Conservation (phyloP, 2,113 vertebrate species). For the Austrofundulus limnaeus region DNA sequence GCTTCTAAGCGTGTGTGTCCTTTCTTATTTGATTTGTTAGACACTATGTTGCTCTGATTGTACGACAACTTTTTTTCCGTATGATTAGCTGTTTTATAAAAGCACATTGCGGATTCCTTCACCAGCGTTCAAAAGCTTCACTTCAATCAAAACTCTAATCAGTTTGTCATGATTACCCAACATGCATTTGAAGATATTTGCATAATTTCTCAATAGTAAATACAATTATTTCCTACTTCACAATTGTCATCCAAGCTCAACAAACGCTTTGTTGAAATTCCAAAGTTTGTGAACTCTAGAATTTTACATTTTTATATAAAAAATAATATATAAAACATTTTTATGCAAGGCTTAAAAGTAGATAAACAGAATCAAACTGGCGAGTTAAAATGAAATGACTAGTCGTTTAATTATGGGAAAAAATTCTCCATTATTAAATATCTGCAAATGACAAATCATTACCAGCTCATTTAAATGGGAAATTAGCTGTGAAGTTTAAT, state of each 20-base stretch:
- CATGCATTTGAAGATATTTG: conserved; percentile 39
- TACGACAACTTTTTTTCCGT: conserved; percentile 16
- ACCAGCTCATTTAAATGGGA: too few species aligned
- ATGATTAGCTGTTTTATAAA: conserved; percentile 60
- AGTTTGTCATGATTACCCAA: conserved; percentile 47
- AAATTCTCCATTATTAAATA: too few species aligned
- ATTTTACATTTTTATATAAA: not conserved
- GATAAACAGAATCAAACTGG: not conserved
- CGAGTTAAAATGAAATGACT: too few species aligned
- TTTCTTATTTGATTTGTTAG: conserved; percentile 49
- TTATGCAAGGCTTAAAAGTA: not conserved
- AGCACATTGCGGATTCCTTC: conserved; percentile 33
- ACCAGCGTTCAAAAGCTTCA: conserved; percentile 27
- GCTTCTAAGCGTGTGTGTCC: too few species aligned
- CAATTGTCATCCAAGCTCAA: not conserved
- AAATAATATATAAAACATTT: not conserved
- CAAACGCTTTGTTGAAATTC: not conserved
- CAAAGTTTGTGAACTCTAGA: not conserved
- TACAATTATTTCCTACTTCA: conserved; percentile 22
- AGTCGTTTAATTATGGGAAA: too few species aligned
- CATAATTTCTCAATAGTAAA: conserved; percentile 50
- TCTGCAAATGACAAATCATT: too few species aligned
- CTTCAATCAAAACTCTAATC: conserved; percentile 54
- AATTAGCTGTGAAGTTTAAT: too few species aligned
- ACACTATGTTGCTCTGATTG: conserved; percentile 41